These are phyloP conservation scores for Epistrophe grossulariae DNA, from an alignment of 2,888 invertebrate genomes.

Conservation along the genomic window DNA sequence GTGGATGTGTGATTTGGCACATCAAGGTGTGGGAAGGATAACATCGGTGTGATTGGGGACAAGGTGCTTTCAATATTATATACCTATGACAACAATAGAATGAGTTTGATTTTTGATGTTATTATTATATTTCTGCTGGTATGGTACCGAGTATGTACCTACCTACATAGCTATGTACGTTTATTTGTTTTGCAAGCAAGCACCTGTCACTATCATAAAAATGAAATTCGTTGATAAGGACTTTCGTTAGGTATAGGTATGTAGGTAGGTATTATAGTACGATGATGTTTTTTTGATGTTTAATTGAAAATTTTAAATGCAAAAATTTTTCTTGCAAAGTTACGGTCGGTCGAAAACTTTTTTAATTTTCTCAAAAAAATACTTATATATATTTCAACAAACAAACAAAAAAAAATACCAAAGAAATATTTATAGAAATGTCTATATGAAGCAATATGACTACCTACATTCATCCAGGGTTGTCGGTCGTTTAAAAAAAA, in stretches of 20 bases:
- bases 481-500: too few species aligned
- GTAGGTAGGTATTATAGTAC: neutral
- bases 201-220: slow-evolving; percentile 58
- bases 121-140: slow-evolving; percentile 35
- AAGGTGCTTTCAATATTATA: slow-evolving; percentile 34
- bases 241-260: too few species aligned
- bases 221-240: slow-evolving; percentile 37
- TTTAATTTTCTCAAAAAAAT: slow-evolving; percentile 43
- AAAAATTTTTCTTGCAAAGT: neutral
- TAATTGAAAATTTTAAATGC: slow-evolving; percentile 42
- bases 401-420: neutral
- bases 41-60: slow-evolving; percentile 38
- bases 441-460: neutral
- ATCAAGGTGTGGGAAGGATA: slow-evolving; percentile 18
- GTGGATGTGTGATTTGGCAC: slow-evolving; percentile 15
- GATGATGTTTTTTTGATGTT: slow-evolving; percentile 26
- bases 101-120: slow-evolving; percentile 36
- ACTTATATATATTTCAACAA: slow-evolving; percentile 7
- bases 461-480: neutral
- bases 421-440: neutral
- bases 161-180: neutral
- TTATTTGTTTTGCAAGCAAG: slow-evolving; percentile 35
- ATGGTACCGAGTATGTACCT: too few species aligned
- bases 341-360: neutral
- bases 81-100: slow-evolving; percentile 18